Evolutionary conservation across 1,140 invertebrate species (phyloP), one percentile per base, ranked within the genome.

Genomic region (Condylostylus longicornis): DNA sequence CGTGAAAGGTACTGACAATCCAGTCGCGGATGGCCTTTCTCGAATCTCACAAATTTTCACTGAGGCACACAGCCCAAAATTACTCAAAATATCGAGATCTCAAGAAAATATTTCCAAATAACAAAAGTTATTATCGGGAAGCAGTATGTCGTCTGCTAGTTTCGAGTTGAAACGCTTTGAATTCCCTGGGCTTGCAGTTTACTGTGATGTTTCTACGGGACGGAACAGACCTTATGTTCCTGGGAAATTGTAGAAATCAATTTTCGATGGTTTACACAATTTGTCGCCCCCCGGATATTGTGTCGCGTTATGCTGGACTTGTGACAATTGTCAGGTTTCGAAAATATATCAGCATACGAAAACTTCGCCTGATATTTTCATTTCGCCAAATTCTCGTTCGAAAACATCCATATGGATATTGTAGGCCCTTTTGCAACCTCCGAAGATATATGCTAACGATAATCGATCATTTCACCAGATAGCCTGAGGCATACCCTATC

Each of bases 401-500:
- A 42, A n/a, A 46, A 49, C 28, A 37, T 60, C 0, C 42, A 61
- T 38, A 25, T 60, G 4, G 56, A 62, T 33, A 42, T 63, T 5
- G 41, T 61, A n/a, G n/a, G n/a, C 9, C 42, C 45, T 1, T 21
- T 53, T 18, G 47, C 48, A 18, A 5, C 8, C 3, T 29, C 33
- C 8, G 38, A 44, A 4, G 43, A 18, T 51, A 51, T 34, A 44
- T 33, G 9, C 19, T 51, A 6, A 51, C 48, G 10, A 42, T 42
- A 10, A 42, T 61, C 0, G 58, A 61, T 31, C 31, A 50, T 2
- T 49, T 44, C 21, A 61, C 57, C n/a, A 28, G 54, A 14, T 68
- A 58, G 57, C 58, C 49, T 0, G 54, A 64, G 49, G 51, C 45
- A 7, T 32, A 51, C 17, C 57, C 63, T 1, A 38, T 60, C 2